Conservation (phyloP, 64 coral and sea anemone species). For the Dendrophyllia cribrosa region DNA sequence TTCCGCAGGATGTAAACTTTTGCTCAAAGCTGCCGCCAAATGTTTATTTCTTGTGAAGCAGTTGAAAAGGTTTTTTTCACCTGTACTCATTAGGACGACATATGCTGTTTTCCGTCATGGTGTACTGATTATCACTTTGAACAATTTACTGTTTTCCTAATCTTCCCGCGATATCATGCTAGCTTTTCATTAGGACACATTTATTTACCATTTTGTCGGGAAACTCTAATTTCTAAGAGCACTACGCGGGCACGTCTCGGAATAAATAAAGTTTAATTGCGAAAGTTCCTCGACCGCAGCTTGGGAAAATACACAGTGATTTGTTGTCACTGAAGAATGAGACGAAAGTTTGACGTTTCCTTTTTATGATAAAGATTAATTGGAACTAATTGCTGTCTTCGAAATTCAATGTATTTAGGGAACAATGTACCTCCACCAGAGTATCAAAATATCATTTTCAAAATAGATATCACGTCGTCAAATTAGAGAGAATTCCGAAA, state of each 20-base stretch:
- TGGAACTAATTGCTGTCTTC: slow-evolving; percentile 96
- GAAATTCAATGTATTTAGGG: slow-evolving; percentile 96
- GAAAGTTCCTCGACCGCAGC: slow-evolving; percentile 72
- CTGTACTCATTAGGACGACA: slow-evolving; percentile 68
- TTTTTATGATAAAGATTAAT: slow-evolving; percentile 99
- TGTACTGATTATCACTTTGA: slow-evolving; percentile 74
- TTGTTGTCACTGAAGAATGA: slow-evolving; percentile 69
- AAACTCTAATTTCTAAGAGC: slow-evolving; percentile 84
- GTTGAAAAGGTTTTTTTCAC: slow-evolving; percentile 56
- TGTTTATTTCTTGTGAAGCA: slow-evolving; percentile 27
- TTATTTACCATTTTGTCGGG: slow-evolving; percentile 78
- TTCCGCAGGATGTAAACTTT: background rate
- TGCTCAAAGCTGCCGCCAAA: slow-evolving; percentile 35
- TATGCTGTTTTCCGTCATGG: slow-evolving; percentile 59
- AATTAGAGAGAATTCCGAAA: slow-evolving; percentile 50
- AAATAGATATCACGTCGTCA: slow-evolving; percentile 29
- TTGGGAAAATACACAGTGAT: slow-evolving; percentile 77
- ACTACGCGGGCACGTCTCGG: slow-evolving; percentile 46
- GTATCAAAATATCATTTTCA: slow-evolving; percentile 59
- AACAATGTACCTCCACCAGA: slow-evolving; percentile 51
- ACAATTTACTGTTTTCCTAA: slow-evolving; percentile 92
- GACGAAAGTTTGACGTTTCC: slow-evolving; percentile 89
- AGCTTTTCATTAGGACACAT: slow-evolving; percentile 88
- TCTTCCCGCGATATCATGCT: slow-evolving; percentile 80
- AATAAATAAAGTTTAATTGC: slow-evolving; percentile 95